These are phyloP conservation scores for Rhagoletis zephyria DNA, from an alignment of 1,140 invertebrate species.

Conservation along the genomic window DNA sequence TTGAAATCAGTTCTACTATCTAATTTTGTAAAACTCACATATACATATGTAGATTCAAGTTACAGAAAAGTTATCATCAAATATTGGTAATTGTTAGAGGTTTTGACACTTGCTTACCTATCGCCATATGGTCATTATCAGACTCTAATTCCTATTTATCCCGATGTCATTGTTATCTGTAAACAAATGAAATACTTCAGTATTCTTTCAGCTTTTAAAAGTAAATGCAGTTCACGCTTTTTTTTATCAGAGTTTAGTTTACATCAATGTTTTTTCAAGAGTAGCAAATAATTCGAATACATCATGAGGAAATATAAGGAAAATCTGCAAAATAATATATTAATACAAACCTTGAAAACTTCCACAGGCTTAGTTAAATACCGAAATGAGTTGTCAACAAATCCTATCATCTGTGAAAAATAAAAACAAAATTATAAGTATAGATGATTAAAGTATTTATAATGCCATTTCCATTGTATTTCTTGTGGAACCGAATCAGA, in stretches of 20 bases:
- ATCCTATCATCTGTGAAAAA: neutral
- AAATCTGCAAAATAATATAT: constrained; percentile 4
- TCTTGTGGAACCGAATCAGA: neutral
- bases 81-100: neutral
- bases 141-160: neutral
- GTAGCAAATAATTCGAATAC: constrained; percentile 47
- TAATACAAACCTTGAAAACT: constrained; percentile 36
- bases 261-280: constrained; percentile 51
- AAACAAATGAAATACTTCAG: neutral
- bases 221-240: neutral
- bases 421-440: neutral
- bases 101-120: neutral
- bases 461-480: neutral
- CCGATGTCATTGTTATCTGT: neutral
- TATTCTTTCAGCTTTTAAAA: neutral
- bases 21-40: constrained; percentile 41
- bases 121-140: too few relatives aligned
- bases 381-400: too few relatives aligned
- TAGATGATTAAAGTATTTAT: neutral
- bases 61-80: constrained; percentile 51
- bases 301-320: neutral
- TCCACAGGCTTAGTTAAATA: too few relatives aligned
- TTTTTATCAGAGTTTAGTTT: constrained; percentile 8
- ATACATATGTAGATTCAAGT: constrained; percentile 13
- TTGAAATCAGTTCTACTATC: constrained; percentile 57